Evolutionary conservation across 2,113 vertebrate genomes (phyloP).

Genomic region (Lasiurus borealis): DNA sequence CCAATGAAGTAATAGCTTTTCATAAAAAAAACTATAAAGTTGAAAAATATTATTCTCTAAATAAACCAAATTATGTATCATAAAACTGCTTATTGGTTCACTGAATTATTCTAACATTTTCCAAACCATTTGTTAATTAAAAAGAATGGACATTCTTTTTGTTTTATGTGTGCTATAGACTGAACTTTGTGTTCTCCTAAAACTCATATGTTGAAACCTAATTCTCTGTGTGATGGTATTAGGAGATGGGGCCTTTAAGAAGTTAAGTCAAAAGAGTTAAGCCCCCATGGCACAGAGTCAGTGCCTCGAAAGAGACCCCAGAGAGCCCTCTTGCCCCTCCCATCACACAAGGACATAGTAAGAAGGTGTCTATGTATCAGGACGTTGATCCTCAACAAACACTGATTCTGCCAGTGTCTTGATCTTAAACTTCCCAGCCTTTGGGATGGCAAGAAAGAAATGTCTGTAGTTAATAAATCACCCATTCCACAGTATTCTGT

Average conservation of each 20-base stretch:
- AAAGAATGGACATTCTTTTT: slow-evolving; percentile 1
- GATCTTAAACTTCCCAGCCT: background rate
- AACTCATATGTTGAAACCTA: background rate
- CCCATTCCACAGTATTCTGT: background rate
- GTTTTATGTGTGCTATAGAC: background rate
- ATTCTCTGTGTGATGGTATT: background rate
- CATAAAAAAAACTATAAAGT: background rate
- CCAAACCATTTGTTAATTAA: background rate
- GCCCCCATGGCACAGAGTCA: background rate
- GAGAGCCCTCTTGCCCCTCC: background rate
- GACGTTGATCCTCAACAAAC: background rate
- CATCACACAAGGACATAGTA: background rate
- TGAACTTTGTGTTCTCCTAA: background rate
- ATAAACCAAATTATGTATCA: background rate
- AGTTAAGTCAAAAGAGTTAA: background rate
- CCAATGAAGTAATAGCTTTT: background rate
- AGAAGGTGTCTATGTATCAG: background rate
- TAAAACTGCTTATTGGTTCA: background rate
- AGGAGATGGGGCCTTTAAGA: background rate
- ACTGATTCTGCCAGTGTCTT: background rate
- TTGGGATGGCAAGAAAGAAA: background rate
- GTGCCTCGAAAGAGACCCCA: background rate
- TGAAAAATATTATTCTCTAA: slow-evolving; percentile 26
- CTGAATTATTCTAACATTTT: background rate
- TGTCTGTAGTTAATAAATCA: background rate